Evolutionary conservation across 30 jellyfish, hydroid and myxozoan species (phyloP).

Genomic region (Clytia hemisphaerica): DNA sequence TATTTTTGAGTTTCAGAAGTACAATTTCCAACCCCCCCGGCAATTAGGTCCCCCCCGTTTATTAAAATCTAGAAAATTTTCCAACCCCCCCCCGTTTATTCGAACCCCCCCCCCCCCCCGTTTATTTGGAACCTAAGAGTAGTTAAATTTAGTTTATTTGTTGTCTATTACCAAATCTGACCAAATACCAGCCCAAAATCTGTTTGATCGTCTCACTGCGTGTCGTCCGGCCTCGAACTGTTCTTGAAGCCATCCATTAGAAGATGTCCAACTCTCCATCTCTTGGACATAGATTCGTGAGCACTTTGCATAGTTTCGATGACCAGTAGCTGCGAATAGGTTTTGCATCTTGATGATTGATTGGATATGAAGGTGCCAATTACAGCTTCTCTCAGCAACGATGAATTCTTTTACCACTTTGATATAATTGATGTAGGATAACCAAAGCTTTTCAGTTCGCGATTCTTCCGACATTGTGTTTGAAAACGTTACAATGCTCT

Average conservation of each 20-base stretch:
- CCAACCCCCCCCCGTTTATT: too few species aligned
- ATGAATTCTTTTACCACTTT: constrained; percentile 15
- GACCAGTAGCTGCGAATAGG: constrained; percentile 49
- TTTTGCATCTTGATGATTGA: constrained; percentile 19
- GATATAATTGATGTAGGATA: constrained; percentile 26
- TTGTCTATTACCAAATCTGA: constrained; percentile 47
- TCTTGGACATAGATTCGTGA: constrained; percentile 37
- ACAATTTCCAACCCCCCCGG: too few species aligned
- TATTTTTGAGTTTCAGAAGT: too few species aligned
- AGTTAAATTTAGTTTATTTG: too few species aligned
- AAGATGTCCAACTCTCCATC: constrained; percentile 18
- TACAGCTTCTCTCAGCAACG: constrained; percentile 36
- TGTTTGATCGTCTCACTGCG: too few species aligned
- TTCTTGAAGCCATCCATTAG: constrained; percentile 14
- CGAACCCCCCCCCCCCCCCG: too few species aligned
- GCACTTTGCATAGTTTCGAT: constrained; percentile 33
- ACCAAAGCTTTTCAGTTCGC: constrained; percentile 36
- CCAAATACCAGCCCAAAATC: constrained; percentile 52
- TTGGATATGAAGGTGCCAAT: constrained; percentile 32
- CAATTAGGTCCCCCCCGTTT: too few species aligned
- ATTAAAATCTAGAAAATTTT: too few species aligned
- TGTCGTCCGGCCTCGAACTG: too few species aligned
- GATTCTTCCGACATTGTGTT: constrained; percentile 1
- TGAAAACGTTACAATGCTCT: background rate
- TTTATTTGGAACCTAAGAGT: too few species aligned